Evolutionary conservation across 2,797 vertebrate species (phyloP), one percentile per base, ranked within the genome.

Genomic region (Pseudopleuronectes americanus): DNA sequence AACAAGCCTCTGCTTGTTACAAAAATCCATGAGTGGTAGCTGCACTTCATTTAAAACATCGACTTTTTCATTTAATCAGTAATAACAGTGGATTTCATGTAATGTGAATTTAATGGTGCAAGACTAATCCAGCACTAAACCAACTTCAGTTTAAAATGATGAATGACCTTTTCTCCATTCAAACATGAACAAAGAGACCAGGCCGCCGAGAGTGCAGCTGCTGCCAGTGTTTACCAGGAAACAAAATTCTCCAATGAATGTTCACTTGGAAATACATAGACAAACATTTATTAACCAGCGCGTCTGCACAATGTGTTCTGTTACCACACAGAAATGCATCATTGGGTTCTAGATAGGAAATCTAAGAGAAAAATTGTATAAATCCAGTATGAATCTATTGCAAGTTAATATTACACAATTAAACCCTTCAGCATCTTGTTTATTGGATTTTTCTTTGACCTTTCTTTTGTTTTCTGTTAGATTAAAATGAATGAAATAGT

Each of bases 171-270:
- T 54, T 48, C 59, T 73, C 36, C 19, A 52, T 76, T 73, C 22
- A 72, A 21, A 76, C 12, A 21, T 26, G 4, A 16, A 73, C 64
- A 74, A 69, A 75, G 31, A 51, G 16, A 72, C 66, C 38, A 49
- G 64, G 74, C 22, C 48, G 3, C 22, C 19, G 57, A 68, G 66
- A 38, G 75, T 71, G 69, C 68, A 69, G 63, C 61, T 58, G 65
- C 47, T n/a, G 57, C 4, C 17, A 0, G 9, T 60, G 72, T 76
- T 75, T 71, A 77, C 68, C 14, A 33, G 26, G 52, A 56, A 57
- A 58, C 65, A 73, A 73, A 71, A 0, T 0, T 17, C 38, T 63
- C 28, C 28, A 74, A 56, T 80, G 68, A 71, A 49, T 16, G 38
- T 52, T 71, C 13, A 31, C 14, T n/a, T 26, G 4, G 14, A 74